A percentile compares a stretch with the other conserved stretches of the same genome.
phyloP scores from a whole-genome alignment of 2,888 invertebrate genomes.

The Drosophila mercatorum region DNA sequence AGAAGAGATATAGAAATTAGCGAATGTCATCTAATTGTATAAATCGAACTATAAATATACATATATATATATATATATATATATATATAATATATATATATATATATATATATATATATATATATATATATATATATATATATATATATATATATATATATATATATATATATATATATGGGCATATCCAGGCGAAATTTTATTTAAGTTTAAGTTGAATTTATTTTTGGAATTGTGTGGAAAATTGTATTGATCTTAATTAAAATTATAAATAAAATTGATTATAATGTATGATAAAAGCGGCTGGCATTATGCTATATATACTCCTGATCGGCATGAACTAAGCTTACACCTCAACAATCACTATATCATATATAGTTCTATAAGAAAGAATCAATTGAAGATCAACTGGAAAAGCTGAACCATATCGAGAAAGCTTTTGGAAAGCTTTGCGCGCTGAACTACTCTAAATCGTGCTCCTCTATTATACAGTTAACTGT shows the following conservation, averaged over 20 bases:
- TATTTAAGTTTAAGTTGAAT: not conserved
- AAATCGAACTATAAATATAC: constrained; percentile 2
- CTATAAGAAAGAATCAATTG: too few species aligned
- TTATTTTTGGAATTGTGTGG: not conserved
- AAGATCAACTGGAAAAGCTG: too few species aligned
- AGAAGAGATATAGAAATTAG: constrained; percentile 28
- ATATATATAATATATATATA: too few species aligned
- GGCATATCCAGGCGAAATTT: constrained; percentile 11
- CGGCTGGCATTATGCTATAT: too few species aligned
- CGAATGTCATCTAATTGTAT: not conserved
- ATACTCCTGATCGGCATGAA: too few species aligned
- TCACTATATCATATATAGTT: too few species aligned
- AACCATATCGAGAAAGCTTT: not conserved
- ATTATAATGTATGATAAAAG: not conserved
- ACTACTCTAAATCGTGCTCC: not conserved
- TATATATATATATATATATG: not conserved
- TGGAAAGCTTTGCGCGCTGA: too few species aligned
- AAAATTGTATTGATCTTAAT: not conserved
- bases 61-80: too few species aligned
- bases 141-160: too few species aligned
- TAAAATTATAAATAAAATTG: not conserved
- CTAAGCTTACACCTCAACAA: too few species aligned
- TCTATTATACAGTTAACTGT: not conserved
- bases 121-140: too few species aligned
- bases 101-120: not conserved